phyloP scores from a whole-genome alignment of 2,797 vertebrate genomes.

The Chromis chromis region DNA sequence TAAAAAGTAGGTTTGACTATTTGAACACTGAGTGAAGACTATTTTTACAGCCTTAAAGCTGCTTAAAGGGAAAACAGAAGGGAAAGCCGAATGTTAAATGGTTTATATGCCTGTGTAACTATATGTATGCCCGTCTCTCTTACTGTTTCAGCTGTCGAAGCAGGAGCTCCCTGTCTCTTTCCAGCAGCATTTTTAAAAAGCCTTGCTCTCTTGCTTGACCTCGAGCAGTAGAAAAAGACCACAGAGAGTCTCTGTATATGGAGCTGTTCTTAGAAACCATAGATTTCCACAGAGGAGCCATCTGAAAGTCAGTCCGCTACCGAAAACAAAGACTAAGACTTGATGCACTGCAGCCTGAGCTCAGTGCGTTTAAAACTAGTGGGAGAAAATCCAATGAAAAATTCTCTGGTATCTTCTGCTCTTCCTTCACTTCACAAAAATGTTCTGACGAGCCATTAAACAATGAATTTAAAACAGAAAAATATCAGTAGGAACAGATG shows the following conservation, averaged over 20 bases:
- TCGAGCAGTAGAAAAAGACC: constrained; percentile 60
- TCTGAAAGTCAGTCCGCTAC: constrained; percentile 3
- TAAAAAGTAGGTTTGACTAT: not conserved
- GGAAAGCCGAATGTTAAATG: not conserved
- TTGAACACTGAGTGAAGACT: not conserved
- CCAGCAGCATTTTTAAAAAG: constrained; percentile 55
- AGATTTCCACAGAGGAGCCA: constrained; percentile 76
- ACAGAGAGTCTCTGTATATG: constrained; percentile 71
- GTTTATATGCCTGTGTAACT: not conserved
- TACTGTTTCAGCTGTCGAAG: constrained; percentile 66
- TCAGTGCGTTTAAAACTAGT: not conserved
- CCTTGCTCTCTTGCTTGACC: constrained; percentile 48
- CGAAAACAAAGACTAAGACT: not conserved
- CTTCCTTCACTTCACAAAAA: not conserved
- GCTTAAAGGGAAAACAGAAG: not conserved
- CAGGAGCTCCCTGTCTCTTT: constrained; percentile 56
- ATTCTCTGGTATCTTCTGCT: constrained; percentile 3
- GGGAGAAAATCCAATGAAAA: not conserved
- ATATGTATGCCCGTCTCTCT: constrained; percentile 16
- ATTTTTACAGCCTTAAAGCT: not conserved
- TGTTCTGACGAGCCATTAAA: not conserved
- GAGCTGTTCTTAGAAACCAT: constrained; percentile 68
- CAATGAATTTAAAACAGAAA: constrained; percentile 6
- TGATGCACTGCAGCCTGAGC: not conserved
- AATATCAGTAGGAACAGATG: not conserved